phyloP scores from a whole-genome alignment of 1,140 invertebrate genomes.

The Gryon sp. region DNA sequence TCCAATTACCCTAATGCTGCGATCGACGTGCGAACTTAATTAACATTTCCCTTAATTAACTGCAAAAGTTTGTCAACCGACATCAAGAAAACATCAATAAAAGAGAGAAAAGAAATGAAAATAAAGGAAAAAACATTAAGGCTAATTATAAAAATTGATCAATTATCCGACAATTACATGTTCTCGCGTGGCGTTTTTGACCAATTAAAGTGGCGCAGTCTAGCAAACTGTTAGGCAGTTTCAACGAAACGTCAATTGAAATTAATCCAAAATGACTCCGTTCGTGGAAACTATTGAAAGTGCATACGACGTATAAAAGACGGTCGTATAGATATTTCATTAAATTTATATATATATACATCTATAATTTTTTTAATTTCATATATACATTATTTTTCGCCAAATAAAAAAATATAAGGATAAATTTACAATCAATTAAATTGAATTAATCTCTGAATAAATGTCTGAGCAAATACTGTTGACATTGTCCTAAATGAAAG shows the following conservation, averaged over 20 bases:
- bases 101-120: neutral
- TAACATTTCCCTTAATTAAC: conserved; percentile 42
- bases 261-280: conserved; percentile 27
- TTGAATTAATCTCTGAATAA: too few relatives aligned
- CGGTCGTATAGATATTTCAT: neutral
- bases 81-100: conserved; percentile 17
- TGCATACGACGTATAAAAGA: neutral
- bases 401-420: too few relatives aligned
- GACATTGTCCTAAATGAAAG: too few relatives aligned
- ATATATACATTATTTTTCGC: neutral
- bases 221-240: conserved; percentile 7
- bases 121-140: neutral
- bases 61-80: conserved; percentile 33
- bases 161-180: conserved; percentile 46
- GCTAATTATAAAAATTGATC: conserved; percentile 54
- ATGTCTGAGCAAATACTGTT: too few relatives aligned
- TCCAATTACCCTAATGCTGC: conserved; percentile 24
- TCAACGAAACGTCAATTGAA: conserved; percentile 34
- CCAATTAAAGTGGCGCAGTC: conserved; percentile 23
- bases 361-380: neutral
- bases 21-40: conserved; percentile 22
- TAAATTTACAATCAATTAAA: too few relatives aligned
- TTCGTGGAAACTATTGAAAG: conserved; percentile 10
- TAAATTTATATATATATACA: neutral
- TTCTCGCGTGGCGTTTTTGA: conserved; percentile 46